Percentiles rank a stretch among this genome's conserved stretches.
Evolutionary conservation across 2,797 vertebrate species (phyloP).

Genomic region (Malurus leucopterus): DNA sequence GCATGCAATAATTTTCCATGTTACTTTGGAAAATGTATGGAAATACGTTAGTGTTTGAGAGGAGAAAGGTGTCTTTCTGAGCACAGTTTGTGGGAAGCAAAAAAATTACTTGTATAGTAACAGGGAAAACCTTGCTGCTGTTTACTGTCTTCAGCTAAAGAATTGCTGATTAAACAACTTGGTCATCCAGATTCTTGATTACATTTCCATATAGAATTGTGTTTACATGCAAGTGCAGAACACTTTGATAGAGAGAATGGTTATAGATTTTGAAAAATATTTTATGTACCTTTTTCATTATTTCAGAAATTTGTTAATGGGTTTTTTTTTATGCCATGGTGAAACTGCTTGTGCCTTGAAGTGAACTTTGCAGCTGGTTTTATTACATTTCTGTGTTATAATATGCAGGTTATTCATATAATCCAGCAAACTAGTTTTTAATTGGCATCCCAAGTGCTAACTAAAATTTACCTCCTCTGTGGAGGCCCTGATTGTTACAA

Average conservation of each 20-base stretch:
- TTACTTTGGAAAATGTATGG: background rate
- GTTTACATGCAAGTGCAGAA: background rate
- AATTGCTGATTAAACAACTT: background rate
- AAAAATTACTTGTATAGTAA: background rate
- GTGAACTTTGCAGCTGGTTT: background rate
- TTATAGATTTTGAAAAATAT: background rate
- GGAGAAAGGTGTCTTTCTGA: background rate
- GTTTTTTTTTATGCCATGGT: background rate
- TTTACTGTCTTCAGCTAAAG: background rate
- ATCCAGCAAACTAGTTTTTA: background rate
- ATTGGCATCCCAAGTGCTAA: background rate
- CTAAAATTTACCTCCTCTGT: background rate
- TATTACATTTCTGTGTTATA: background rate
- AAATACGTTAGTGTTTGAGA: background rate
- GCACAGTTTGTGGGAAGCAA: background rate
- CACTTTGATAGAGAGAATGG: background rate
- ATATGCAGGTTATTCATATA: background rate
- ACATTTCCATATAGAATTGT: background rate
- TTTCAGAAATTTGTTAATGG: background rate
- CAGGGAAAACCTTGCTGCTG: background rate
- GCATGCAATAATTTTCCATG: background rate
- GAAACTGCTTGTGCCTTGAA: background rate
- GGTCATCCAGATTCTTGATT: background rate
- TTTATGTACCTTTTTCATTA: background rate
- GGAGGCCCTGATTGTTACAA: background rate